Conservation (phyloP, 2,113 vertebrate species). For the Gulo gulo region DNA sequence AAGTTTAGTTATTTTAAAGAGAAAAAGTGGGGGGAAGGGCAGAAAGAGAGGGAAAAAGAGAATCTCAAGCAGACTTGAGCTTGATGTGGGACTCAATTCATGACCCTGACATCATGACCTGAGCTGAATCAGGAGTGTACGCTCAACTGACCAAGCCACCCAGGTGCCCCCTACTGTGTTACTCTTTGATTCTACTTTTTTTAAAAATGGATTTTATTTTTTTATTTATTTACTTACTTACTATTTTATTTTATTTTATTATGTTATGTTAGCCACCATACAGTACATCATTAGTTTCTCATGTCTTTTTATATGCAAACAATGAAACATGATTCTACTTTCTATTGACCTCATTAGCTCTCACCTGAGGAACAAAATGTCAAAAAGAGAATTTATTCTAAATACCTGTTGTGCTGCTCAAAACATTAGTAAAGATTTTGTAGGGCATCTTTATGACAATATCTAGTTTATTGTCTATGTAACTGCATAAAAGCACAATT, state of each 20-base stretch:
- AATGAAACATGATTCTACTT: slow-evolving; percentile 89
- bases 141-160: too few species aligned
- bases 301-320: too few species aligned
- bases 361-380: slow-evolving; percentile 99
- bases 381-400: slow-evolving; percentile 98
- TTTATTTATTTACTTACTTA: too few species aligned
- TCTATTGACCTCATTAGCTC: slow-evolving; percentile 98
- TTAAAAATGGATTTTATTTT: too few species aligned
- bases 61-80: neutral
- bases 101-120: neutral
- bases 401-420: slow-evolving; percentile 96
- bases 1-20: neutral
- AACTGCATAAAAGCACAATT: slow-evolving; percentile 89
- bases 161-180: slow-evolving; percentile 82
- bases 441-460: slow-evolving; percentile 99
- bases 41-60: neutral
- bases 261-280: too few species aligned
- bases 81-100: neutral
- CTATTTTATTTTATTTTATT: too few species aligned
- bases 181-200: slow-evolving; percentile 94
- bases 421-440: slow-evolving; percentile 98
- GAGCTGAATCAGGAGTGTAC: neutral
- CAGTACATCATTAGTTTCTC: too few species aligned
- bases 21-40: neutral
- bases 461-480: slow-evolving; percentile 98